Conservation (phyloP, 2,888 invertebrate species). For the Macrophya annulata region DNA sequence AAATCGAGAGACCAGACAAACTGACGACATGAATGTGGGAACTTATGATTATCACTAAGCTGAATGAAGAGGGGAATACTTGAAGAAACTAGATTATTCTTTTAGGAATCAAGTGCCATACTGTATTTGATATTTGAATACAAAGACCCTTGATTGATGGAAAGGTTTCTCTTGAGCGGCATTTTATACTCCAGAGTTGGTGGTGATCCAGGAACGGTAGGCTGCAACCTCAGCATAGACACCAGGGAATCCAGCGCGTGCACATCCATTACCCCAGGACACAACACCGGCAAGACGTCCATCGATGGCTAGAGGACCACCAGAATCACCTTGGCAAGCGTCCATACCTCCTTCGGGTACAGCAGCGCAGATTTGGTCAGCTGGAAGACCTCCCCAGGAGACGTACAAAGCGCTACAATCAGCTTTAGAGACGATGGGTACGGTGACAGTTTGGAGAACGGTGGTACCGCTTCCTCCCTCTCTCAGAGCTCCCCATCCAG, state of each 20-base stretch:
- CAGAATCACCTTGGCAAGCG: slow-evolving; percentile 72
- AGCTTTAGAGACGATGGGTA: slow-evolving; percentile 81
- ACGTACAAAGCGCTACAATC: slow-evolving; percentile 80
- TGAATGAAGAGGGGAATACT: too few species aligned
- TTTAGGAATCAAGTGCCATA: slow-evolving; percentile 76
- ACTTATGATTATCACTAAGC: slow-evolving; percentile 72
- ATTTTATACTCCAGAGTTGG: slow-evolving; percentile 27
- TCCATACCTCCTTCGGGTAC: slow-evolving; percentile 81
- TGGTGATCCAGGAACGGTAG: slow-evolving; percentile 73
- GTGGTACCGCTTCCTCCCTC: slow-evolving; percentile 59
- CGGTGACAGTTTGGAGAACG: slow-evolving; percentile 80
- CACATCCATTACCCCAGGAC: slow-evolving; percentile 76
- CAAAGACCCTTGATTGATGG: neutral
- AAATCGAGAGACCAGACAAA: slow-evolving; percentile 72
- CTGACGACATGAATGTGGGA: neutral
- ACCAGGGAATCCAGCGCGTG: neutral
- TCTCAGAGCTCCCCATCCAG: slow-evolving; percentile 68
- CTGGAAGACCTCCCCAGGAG: slow-evolving; percentile 62
- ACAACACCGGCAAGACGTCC: slow-evolving; percentile 69
- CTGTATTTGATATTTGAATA: neutral
- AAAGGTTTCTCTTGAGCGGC: too few species aligned
- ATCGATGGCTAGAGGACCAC: slow-evolving; percentile 72
- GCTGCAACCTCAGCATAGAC: neutral
- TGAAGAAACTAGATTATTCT: too few species aligned
- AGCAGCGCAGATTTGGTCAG: slow-evolving; percentile 83